Evolutionary conservation across 2,888 invertebrate species (phyloP).

Genomic region (Tachina fera): DNA sequence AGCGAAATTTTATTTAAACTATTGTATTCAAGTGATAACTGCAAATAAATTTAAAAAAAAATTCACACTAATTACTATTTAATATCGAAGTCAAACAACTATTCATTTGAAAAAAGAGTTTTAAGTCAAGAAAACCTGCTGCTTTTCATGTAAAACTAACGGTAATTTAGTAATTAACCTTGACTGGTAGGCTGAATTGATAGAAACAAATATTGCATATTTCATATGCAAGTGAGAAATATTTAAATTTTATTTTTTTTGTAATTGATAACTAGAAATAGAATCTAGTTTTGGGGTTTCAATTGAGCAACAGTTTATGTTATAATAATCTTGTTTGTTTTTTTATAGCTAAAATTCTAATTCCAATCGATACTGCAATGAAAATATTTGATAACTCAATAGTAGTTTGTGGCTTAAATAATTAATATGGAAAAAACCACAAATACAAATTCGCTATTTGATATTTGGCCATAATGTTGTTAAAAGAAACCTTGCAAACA

Average conservation of each 20-base stretch:
- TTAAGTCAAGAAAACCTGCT: conserved; percentile 15
- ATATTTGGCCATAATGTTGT: background rate
- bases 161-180: conserved; percentile 55
- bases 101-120: background rate
- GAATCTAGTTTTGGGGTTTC: conserved; percentile 42
- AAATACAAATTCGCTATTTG: conserved; percentile 36
- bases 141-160: conserved; percentile 41
- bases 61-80: conserved; percentile 2
- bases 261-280: conserved; percentile 4
- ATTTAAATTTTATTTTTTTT: background rate
- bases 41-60: conserved; percentile 1
- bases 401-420: conserved; percentile 52
- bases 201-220: background rate
- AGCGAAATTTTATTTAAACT: conserved; percentile 14
- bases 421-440: conserved; percentile 42
- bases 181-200: conserved; percentile 26
- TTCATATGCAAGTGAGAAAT: conserved; percentile 18
- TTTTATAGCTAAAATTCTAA: conserved; percentile 40
- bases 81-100: conserved; percentile 14
- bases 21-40: conserved; percentile 29
- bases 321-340: conserved; percentile 27
- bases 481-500: background rate
- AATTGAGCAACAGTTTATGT: conserved; percentile 35
- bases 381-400: conserved; percentile 41
- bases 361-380: conserved; percentile 50